These are phyloP conservation scores for Microtus richardsoni DNA, from an alignment of 2,113 vertebrate species.

Conservation along the genomic window DNA sequence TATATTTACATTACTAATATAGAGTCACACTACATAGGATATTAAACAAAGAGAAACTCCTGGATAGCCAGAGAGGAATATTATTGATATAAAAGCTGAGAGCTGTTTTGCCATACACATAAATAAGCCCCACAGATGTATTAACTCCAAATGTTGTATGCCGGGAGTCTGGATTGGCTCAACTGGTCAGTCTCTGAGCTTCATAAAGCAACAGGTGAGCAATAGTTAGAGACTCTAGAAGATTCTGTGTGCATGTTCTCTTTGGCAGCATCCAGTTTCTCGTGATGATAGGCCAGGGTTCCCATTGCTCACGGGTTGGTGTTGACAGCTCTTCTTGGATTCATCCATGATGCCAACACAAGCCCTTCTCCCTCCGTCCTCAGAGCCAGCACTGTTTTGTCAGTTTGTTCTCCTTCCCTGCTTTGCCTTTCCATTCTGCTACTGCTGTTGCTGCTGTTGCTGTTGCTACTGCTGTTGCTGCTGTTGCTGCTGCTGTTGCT, in stretches of 20 bases:
- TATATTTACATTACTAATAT: background rate
- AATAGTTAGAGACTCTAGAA: background rate
- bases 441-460: too few species aligned
- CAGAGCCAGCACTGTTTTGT: background rate
- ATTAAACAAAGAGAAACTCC: background rate
- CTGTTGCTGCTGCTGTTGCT: fast-evolving
- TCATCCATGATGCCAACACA: background rate
- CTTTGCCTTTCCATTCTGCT: background rate
- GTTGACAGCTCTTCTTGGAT: background rate
- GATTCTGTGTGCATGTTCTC: background rate
- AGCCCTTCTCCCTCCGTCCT: background rate
- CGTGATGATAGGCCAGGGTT: background rate
- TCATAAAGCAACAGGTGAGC: background rate
- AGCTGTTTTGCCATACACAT: background rate
- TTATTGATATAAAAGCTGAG: background rate
- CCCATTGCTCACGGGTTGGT: background rate
- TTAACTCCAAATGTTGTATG: background rate
- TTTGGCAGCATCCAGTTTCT: background rate
- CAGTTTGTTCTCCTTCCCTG: background rate
- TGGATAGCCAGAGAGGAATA: background rate
- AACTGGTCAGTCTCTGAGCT: background rate
- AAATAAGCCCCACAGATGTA: background rate
- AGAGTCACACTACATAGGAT: background rate
- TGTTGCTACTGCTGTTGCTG: too few species aligned
- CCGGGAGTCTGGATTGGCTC: background rate